Evolutionary conservation across 2,797 vertebrate species (phyloP), one percentile per base, ranked within the genome.

Genomic region (Crenuchus spilurus): DNA sequence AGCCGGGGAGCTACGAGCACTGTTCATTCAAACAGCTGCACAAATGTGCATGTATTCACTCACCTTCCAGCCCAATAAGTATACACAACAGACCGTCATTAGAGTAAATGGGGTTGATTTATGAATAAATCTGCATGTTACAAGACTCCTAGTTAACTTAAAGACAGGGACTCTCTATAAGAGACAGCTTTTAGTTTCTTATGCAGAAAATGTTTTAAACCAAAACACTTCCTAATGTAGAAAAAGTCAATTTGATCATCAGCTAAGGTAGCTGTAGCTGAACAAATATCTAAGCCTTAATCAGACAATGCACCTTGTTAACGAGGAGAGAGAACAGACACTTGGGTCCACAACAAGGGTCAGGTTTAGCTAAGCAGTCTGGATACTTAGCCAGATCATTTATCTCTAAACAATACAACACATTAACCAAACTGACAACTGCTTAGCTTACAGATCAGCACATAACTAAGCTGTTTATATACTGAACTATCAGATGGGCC

Each of bases 11-110:
- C 57, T 49, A 18, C 35, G 16, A 20, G 35, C 48, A 69, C 26
- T 62, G 16, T 46, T 44, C 65, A 75, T 69, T 69, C 57, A 70
- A 71, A 76, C 74, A 46, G 57, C 39, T 33, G 16, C 33, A 33
- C 16, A 6, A n/a, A 14, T 4, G 35, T 10, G 10, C 4, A 37
- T 37, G 35, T 4, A 37, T 37, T 4, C 10, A 37, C 10, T 37
- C 35, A 10, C 10, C 35, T 37, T 4, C 35, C 10, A 4, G 35
- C 35, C 4, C 35, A 37, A 37, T 37, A 4, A 37, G 4, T 37
- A 37, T 10, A 37, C 10, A n/a, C n/a, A n/a, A n/a, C n/a, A n/a
- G n/a, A n/a, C n/a, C n/a, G n/a, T n/a, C n/a, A n/a, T n/a, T n/a
- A n/a, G n/a, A n/a, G n/a, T n/a, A n/a, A n/a, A n/a, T n/a, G n/a